Percentiles rank a stretch among this genome's conserved stretches.
Evolutionary conservation across 2,113 vertebrate genomes (phyloP).

Genomic region (Brienomyrus brachyistius): DNA sequence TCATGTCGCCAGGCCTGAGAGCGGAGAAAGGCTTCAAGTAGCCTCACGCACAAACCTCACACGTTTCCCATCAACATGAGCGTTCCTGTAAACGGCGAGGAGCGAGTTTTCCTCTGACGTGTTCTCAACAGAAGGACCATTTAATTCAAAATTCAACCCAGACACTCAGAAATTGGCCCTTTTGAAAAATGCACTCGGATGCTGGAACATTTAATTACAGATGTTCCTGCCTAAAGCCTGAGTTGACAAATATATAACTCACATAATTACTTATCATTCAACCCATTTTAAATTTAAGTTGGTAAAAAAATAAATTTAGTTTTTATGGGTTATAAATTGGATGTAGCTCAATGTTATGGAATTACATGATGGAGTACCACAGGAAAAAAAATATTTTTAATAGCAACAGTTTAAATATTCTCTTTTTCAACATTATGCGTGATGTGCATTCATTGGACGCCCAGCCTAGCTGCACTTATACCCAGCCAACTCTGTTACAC

Average conservation of each 20-base stretch:
- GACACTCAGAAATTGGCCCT: neutral
- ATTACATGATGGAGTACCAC: neutral
- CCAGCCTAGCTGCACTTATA: neutral
- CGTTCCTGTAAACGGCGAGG: neutral
- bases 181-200: neutral
- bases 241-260: neutral
- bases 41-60: neutral
- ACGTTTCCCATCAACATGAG: neutral
- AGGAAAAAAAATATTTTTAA: neutral
- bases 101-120: neutral
- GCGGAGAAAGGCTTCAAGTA: neutral
- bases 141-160: neutral
- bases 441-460: neutral
- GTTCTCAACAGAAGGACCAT: neutral
- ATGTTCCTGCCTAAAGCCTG: neutral
- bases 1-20: neutral
- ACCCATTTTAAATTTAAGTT: neutral
- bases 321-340: neutral
- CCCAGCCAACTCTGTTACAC: neutral
- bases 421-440: neutral
- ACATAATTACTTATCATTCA: neutral
- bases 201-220: constrained; percentile 7
- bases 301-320: neutral
- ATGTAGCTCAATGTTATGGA: neutral
- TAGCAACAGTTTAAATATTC: neutral